A percentile compares a stretch with the other conserved stretches of the same genome.
These are phyloP conservation scores for Orthonevra nobilis DNA, from an alignment of 2,888 invertebrate genomes.

Conservation along the genomic window DNA sequence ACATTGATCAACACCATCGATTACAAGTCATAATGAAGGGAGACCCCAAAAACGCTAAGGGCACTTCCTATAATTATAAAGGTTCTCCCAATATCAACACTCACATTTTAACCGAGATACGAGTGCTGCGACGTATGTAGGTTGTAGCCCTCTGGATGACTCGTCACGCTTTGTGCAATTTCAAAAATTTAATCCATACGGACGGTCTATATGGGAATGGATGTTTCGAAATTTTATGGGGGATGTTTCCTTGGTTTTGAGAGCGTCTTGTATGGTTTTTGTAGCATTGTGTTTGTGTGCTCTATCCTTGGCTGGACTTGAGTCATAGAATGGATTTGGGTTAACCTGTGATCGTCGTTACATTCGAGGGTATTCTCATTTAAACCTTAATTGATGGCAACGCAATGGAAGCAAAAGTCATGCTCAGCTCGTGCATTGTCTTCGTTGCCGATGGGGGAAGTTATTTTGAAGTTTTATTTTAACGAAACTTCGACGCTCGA, in stretches of 20 bases:
- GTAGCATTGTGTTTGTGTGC: conserved; percentile 12
- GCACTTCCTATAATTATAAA: conserved; percentile 61
- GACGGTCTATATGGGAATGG: not conserved
- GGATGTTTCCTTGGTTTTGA: conserved; percentile 23
- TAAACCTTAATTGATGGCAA: conserved; percentile 40
- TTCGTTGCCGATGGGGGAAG: conserved; percentile 10
- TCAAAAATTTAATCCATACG: conserved; percentile 48
- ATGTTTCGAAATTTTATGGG: no score
- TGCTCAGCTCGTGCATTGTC: no score
- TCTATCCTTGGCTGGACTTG: conserved; percentile 32
- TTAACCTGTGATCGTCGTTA: conserved; percentile 51
- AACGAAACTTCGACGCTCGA: conserved; percentile 21
- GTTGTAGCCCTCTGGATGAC: conserved; percentile 13
- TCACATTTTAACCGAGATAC: conserved; percentile 24
- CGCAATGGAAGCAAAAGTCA: not conserved
- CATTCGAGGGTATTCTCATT: conserved; percentile 46
- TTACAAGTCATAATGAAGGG: conserved; percentile 49
- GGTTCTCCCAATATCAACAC: conserved; percentile 31
- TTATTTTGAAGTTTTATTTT: conserved; percentile 17
- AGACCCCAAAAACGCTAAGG: conserved; percentile 44
- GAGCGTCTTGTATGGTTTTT: conserved; percentile 42
- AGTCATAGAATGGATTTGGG: conserved; percentile 37
- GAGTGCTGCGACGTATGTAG: no score
- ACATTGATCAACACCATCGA: conserved; percentile 61
- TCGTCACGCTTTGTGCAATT: conserved; percentile 54